phyloP scores from a whole-genome alignment of 2,888 invertebrate genomes.

The Lasioglossum oenotherae region DNA sequence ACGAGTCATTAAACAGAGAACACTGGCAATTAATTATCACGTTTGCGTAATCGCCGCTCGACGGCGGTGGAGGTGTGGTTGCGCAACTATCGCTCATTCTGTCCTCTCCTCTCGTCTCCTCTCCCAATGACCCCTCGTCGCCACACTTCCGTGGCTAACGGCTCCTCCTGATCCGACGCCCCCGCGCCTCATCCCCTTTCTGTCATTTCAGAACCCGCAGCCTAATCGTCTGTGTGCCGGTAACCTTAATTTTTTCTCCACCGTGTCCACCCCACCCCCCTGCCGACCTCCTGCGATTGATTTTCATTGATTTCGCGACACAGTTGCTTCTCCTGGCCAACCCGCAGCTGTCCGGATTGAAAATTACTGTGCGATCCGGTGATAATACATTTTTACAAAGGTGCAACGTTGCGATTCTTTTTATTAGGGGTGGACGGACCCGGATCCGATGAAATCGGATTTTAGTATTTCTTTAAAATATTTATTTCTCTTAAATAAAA shows the following conservation, averaged over 20 bases:
- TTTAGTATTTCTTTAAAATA: no score
- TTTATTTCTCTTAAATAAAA: no score
- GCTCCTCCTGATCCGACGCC: conserved; percentile 50
- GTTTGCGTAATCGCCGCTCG: conserved; percentile 79
- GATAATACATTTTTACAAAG: neutral
- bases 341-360: conserved; percentile 10
- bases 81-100: conserved; percentile 77
- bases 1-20: conserved; percentile 80
- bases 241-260: conserved; percentile 69
- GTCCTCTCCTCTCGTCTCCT: conserved; percentile 58
- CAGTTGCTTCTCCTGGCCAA: neutral
- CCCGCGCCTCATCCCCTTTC: conserved; percentile 34
- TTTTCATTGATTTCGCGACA: conserved; percentile 36
- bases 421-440: no score
- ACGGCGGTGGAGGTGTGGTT: conserved; percentile 72
- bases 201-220: conserved; percentile 38
- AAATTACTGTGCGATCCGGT: conserved; percentile 20
- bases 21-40: conserved; percentile 81
- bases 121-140: conserved; percentile 47
- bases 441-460: no score
- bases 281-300: conserved; percentile 15
- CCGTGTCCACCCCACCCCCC: neutral
- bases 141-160: conserved; percentile 32
- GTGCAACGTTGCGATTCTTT: no score
- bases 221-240: conserved; percentile 54